These are phyloP conservation scores for Phengaris arion DNA, from an alignment of 2,888 invertebrate genomes.

Conservation along the genomic window DNA sequence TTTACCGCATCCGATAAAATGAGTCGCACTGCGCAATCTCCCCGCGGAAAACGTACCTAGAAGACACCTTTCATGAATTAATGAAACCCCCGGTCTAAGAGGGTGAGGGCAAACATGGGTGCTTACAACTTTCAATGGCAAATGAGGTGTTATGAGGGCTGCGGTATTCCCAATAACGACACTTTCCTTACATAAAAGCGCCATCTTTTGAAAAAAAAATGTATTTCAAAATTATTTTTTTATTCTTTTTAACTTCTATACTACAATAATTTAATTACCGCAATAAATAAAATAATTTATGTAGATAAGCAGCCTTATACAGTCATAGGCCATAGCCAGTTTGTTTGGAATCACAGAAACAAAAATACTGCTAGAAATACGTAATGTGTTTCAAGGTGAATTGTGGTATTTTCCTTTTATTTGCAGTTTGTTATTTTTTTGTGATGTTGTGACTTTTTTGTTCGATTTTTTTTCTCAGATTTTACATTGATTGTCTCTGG, in stretches of 20 bases:
- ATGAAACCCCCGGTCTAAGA: conserved; percentile 21
- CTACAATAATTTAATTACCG: neutral
- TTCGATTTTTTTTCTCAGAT: no score
- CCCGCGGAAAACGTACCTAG: conserved; percentile 28
- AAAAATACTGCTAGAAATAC: no score
- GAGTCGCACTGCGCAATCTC: conserved; percentile 42
- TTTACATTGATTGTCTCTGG: neutral
- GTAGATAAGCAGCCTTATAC: no score
- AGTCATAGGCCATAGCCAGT: no score
- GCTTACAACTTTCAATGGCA: conserved; percentile 5
- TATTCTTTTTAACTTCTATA: neutral
- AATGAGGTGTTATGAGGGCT: neutral
- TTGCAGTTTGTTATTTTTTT: no score
- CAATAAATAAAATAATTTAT: no score
- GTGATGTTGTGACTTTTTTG: neutral
- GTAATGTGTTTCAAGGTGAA: no score
- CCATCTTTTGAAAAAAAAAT: neutral
- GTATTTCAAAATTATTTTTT: neutral
- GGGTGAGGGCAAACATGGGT: conserved; percentile 19
- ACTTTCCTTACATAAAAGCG: neutral
- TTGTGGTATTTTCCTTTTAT: no score
- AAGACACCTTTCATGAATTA: conserved; percentile 26
- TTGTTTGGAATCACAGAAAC: no score
- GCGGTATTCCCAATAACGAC: neutral
- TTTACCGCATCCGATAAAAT: conserved; percentile 39